Conservation (phyloP, 2,888 invertebrate species). For the Nephrotoma appendiculata region DNA sequence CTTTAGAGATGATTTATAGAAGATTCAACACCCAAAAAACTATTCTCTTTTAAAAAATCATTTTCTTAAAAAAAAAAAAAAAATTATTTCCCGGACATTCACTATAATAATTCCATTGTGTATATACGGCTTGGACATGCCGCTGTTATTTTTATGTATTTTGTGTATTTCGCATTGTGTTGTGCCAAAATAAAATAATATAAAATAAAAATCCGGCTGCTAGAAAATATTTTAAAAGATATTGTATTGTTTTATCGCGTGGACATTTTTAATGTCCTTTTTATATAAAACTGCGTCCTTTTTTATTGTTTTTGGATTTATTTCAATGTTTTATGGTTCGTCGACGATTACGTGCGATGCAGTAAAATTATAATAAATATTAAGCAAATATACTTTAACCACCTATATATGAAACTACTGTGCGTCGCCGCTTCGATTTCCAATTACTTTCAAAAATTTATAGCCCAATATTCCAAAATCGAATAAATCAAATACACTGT, state of each 20-base stretch:
- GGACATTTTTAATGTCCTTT: constrained; percentile 2
- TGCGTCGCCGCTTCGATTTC: background rate
- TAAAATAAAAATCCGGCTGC: background rate
- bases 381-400: background rate
- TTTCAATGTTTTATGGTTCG: background rate
- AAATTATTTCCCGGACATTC: background rate
- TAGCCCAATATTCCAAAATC: background rate
- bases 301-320: background rate
- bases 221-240: background rate
- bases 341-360: background rate
- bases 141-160: background rate
- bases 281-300: background rate
- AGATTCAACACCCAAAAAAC: background rate
- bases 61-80: background rate
- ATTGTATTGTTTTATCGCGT: background rate
- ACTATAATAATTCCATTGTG: background rate
- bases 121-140: background rate
- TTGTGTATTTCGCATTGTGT: background rate
- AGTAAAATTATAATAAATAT: background rate
- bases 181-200: background rate
- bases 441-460: background rate
- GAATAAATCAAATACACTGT: background rate
- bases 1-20: background rate
- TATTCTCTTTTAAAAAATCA: background rate
- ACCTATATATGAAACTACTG: background rate